These are phyloP conservation scores for Pelochelys cantorii DNA, from an alignment of 2,797 vertebrate genomes.

Conservation along the genomic window DNA sequence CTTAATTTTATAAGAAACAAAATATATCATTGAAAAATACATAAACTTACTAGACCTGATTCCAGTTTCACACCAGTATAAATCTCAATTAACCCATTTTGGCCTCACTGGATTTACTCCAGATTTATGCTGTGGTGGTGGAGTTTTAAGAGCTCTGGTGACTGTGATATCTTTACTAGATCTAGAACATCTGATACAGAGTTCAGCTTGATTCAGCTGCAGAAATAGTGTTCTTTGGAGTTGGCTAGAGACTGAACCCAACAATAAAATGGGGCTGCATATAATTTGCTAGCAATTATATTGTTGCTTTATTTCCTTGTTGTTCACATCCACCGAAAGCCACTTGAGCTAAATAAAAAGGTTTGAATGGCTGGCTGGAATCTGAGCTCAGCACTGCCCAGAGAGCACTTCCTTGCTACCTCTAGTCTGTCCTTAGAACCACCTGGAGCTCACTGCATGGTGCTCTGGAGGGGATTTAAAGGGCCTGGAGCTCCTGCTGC, in stretches of 20 bases:
- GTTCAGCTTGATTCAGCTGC: neutral
- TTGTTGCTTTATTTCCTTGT: neutral
- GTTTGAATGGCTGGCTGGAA: neutral
- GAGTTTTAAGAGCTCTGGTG: constrained; percentile 18
- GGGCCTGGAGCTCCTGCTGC: too few species aligned
- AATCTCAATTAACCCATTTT: neutral
- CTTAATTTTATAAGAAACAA: neutral
- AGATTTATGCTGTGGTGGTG: neutral
- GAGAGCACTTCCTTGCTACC: too few species aligned
- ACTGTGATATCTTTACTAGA: constrained; percentile 15
- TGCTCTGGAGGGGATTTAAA: too few species aligned
- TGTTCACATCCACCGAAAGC: neutral
- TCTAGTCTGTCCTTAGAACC: too few species aligned
- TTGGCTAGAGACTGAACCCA: neutral
- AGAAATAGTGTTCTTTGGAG: constrained; percentile 3
- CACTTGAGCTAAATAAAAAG: constrained; percentile 21
- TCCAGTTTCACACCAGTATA: neutral
- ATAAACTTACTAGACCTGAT: neutral
- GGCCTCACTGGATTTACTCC: neutral
- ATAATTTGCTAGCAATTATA: constrained; percentile 15
- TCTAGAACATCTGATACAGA: neutral
- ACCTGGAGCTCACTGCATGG: too few species aligned
- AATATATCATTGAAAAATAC: constrained; percentile 1
- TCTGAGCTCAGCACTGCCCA: too few species aligned
- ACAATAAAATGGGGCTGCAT: neutral